Conservation (phyloP, 1,140 invertebrate species). For the Lordiphosa stackelbergi region DNA sequence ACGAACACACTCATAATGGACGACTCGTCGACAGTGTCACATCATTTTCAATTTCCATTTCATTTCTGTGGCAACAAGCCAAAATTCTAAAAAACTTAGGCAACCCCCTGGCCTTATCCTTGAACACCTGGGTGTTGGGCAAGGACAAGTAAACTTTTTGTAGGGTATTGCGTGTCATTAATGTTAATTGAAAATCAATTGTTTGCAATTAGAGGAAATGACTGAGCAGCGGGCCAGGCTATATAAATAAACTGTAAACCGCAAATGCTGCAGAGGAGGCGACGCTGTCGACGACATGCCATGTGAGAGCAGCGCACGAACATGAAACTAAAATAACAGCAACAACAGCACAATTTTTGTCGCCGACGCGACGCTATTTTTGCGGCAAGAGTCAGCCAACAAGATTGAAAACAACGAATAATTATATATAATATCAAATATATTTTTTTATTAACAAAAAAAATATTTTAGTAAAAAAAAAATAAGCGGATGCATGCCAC, state of each 20-base stretch:
- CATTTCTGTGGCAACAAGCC: conserved; percentile 27
- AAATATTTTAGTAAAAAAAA: too few species aligned
- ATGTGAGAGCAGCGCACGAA: conserved; percentile 28
- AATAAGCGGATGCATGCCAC: too few species aligned
- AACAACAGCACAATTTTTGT: conserved; percentile 15
- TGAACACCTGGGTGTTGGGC: conserved; percentile 37
- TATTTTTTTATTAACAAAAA: too few species aligned
- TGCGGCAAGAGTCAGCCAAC: too few species aligned
- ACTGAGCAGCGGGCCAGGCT: not conserved
- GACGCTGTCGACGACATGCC: conserved; percentile 14
- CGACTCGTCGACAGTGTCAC: conserved; percentile 31
- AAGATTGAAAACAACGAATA: too few species aligned
- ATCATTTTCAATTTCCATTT: conserved; percentile 43
- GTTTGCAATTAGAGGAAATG: conserved; percentile 40
- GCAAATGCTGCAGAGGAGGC: conserved; percentile 11
- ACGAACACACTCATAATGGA: not conserved
- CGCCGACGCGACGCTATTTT: too few species aligned
- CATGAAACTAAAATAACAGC: conserved; percentile 67
- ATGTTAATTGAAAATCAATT: conserved; percentile 71
- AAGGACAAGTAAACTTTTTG: conserved; percentile 34
- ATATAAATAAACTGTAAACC: conserved; percentile 44
- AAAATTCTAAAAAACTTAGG: conserved; percentile 16
- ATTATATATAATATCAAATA: too few species aligned
- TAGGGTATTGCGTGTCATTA: conserved; percentile 43
- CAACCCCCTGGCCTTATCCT: conserved; percentile 21